phyloP scores from a whole-genome alignment of 2,888 invertebrate species.

The Polylopha cassiicola region DNA sequence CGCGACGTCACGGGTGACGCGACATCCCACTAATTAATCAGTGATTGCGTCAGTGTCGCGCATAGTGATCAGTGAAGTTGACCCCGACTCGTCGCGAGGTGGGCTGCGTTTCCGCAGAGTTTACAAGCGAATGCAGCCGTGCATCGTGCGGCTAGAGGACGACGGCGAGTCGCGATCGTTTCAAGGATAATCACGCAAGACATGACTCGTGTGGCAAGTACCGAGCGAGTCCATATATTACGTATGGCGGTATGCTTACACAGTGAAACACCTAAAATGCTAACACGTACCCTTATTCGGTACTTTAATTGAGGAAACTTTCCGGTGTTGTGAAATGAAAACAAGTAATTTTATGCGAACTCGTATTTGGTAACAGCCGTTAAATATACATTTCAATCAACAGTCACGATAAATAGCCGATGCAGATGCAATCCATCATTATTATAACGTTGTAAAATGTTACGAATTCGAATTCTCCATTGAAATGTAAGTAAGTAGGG shows the following conservation, averaged over 20 bases:
- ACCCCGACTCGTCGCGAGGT: conserved; percentile 58
- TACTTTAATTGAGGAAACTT: conserved; percentile 33
- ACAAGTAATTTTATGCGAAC: conserved; percentile 32
- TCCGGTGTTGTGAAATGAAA: conserved; percentile 44
- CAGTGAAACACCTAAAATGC: conserved; percentile 19
- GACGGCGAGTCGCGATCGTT: conserved; percentile 49
- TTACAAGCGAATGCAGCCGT: conserved; percentile 54
- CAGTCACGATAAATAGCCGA: conserved; percentile 23
- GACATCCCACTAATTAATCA: conserved; percentile 50
- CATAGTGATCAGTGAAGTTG: conserved; percentile 71
- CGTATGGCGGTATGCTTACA: conserved; percentile 43
- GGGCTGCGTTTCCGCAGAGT: conserved; percentile 54
- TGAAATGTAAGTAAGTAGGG: conserved; percentile 13
- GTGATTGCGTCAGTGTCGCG: conserved; percentile 65
- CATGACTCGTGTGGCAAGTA: conserved; percentile 38
- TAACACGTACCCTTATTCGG: conserved; percentile 19
- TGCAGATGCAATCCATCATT: conserved; percentile 11
- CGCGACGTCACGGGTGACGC: conserved; percentile 66
- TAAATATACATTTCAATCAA: conserved; percentile 35
- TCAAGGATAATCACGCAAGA: conserved; percentile 59
- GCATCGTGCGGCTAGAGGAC: conserved; percentile 58
- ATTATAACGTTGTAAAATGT: conserved; percentile 12
- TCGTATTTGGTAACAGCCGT: conserved; percentile 35
- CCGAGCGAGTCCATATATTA: conserved; percentile 43
- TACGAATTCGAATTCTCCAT: conserved; percentile 9